A percentile compares a stretch with the other conserved stretches of the same genome.
phyloP scores from a whole-genome alignment of 1,140 invertebrate genomes.

The Archegozetes longisetosus region DNA sequence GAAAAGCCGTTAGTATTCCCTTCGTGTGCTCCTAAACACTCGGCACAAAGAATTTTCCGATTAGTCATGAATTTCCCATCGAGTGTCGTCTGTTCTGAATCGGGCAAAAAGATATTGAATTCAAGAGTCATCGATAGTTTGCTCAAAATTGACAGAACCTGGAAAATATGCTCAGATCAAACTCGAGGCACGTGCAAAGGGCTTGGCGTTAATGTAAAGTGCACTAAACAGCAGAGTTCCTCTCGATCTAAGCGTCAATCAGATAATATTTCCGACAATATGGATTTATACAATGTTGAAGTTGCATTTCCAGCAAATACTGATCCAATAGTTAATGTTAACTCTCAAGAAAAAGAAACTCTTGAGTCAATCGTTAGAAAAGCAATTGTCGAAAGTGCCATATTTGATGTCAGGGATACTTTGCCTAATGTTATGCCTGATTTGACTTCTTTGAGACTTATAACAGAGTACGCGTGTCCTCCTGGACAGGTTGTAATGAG shows the following conservation, averaged over 20 bases:
- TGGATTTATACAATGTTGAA: slow-evolving; percentile 71
- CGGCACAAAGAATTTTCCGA: slow-evolving; percentile 74
- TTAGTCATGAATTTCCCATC: slow-evolving; percentile 84
- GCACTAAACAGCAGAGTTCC: slow-evolving; percentile 30
- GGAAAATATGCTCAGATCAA: slow-evolving; percentile 83
- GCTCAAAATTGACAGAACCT: slow-evolving; percentile 71
- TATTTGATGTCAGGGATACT: slow-evolving; percentile 50
- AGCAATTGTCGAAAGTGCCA: slow-evolving; percentile 52
- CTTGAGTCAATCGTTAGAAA: slow-evolving; percentile 66
- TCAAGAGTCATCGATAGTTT: slow-evolving; percentile 72
- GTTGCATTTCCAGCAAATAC: slow-evolving; percentile 78
- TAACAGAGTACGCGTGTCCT: slow-evolving; percentile 82
- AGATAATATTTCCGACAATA: slow-evolving; percentile 46
- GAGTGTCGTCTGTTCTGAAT: slow-evolving; percentile 70
- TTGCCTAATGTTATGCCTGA: slow-evolving; percentile 85
- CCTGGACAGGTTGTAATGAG: slow-evolving; percentile 75
- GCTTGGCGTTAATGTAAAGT: slow-evolving; percentile 71
- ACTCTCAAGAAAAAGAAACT: slow-evolving; percentile 64
- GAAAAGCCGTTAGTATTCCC: slow-evolving; percentile 64
- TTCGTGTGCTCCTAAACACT: slow-evolving; percentile 59
- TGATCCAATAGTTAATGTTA: slow-evolving; percentile 65
- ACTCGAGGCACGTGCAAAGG: slow-evolving; percentile 51
- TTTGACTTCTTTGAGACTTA: slow-evolving; percentile 61
- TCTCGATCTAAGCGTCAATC: slow-evolving; percentile 21
- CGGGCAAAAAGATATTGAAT: slow-evolving; percentile 71